Evolutionary conservation across 2,113 vertebrate genomes (phyloP), one percentile per base, ranked within the genome.

Genomic region (Ailuropoda melanoleuca): DNA sequence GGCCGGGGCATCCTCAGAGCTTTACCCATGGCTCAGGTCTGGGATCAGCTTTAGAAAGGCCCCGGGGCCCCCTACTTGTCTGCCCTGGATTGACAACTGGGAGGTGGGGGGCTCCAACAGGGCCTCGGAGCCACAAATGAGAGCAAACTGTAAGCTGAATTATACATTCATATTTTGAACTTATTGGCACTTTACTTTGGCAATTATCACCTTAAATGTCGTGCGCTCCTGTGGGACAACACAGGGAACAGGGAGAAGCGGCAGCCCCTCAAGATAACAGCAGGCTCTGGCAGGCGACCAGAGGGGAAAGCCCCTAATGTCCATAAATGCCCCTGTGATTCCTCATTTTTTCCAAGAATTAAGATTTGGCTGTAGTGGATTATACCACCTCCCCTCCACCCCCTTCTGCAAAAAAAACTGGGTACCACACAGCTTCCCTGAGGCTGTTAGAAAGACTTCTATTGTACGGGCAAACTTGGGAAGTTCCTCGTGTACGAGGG

Each of bases 161-260:
- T 64, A 58, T 29, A 24, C 62, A 11, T 26, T 94, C 58, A 24
- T 50, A 14, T 66, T 83, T 82, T 81, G 75, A 97, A 95, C 74
- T 95, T 80, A 37, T 6, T 24, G 48, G 18, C 24, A 39, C 15
- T 74, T 81, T 46, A 2, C 55, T 80, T 56, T 46, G 75, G 53
- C 93, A 94, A 93, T 95, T 88, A 86, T 75, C 88, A 64, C 82
- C 64, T 88, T 48, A 24, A 84, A 77, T 4, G 9, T 0, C 39
- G 46, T 82, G 60, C 29, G 48, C 14, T 66, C 75, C 88, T 48
- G 13, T 37, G 81, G 77, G 88, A 78, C 60, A 37, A 31, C 13
- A 37, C 23, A 50, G 88, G 60, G 24, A 21, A 31, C 7, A 46
- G 23, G 58, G 53, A 31, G 24, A 88, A 48, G 64, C 88, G 70